Base-by-base conservation (phyloP, 2,113 vertebrate species). In the Carassius gibelio region DNA sequence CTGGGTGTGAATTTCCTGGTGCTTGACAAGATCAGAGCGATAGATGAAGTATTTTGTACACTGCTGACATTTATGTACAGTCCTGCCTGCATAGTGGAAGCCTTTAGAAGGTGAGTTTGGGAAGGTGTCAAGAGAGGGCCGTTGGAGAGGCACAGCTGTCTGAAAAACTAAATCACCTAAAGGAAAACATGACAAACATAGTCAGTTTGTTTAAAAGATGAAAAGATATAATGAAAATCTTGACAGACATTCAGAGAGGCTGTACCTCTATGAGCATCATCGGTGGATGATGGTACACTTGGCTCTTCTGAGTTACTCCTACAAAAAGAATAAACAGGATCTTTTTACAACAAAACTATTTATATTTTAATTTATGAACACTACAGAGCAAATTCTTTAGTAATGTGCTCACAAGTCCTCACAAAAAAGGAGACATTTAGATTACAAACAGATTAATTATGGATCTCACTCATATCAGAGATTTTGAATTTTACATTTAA, bases 31-130 rank as follows among this genome's bases (percentile, higher is more conserved):
- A 90, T 94, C 93, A 23, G 93, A 93, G 0, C 93, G 89, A 87
- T 93, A 94, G 69, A 92, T 91, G 81, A 93, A 95, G 81, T 91
- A 93, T 48, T 92, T 93, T 4, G 88, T 82, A 86, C 94, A 95
- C 61, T 88, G 87, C 10, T 92, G 93, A 91, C 94, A 95, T 76
- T 89, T 93, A 83, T 95, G 92, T 80, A 93, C 91, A 55, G 93
- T 89, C 62, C 92, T 72, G 85, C 85, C 75, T 6, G 84, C 17
- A 6, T 82, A 19, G 57, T 84, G 82, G 8, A 83, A 84, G 71
- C 83, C 72, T 71, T 81, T 84, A 7, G 78, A 15, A 21, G 86
- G 48, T 0, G 42, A 14, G 38, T 74, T 84, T 30, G 69, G 52
- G 34, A 75, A 62, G 9, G 62, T 75, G 38, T 75, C 66, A 10